Evolutionary conservation across 92 coral and sea anemone species (phyloP).

Genomic region (Pocillopora grandis): DNA sequence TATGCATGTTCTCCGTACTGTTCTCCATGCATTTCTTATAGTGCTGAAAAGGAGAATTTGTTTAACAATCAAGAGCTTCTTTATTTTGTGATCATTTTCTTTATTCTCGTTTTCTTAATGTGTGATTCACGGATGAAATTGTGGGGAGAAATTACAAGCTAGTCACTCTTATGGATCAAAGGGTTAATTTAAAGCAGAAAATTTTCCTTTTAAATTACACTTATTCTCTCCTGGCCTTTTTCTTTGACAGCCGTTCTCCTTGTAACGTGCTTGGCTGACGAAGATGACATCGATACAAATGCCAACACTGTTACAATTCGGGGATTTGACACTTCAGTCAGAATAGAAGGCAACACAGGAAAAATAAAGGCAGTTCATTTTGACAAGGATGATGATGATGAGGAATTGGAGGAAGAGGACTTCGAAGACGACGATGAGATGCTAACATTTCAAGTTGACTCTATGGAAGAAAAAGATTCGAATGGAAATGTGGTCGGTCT

Average conservation of each 20-base stretch:
- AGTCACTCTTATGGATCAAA: too few relatives aligned
- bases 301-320: slow-evolving; percentile 24
- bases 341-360: slow-evolving; percentile 15
- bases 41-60: too few relatives aligned
- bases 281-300: background rate
- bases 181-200: too few relatives aligned
- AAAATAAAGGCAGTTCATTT: slow-evolving; percentile 21
- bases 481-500: slow-evolving; percentile 30
- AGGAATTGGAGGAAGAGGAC: slow-evolving; percentile 5
- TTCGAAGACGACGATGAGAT: slow-evolving; percentile 4
- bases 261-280: background rate
- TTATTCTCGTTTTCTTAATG: too few relatives aligned
- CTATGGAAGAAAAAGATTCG: slow-evolving; percentile 25
- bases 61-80: too few relatives aligned
- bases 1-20: too few relatives aligned
- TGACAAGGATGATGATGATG: slow-evolving; percentile 27
- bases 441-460: slow-evolving; percentile 28
- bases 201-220: too few relatives aligned
- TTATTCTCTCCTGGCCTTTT: too few relatives aligned
- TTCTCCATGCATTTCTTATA: too few relatives aligned
- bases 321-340: slow-evolving; percentile 29
- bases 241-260: slow-evolving; percentile 4
- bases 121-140: too few relatives aligned
- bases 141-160: too few relatives aligned
- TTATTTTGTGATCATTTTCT: too few relatives aligned